phyloP scores from a whole-genome alignment of 1,140 invertebrate species.

The Drosophila arizonae region DNA sequence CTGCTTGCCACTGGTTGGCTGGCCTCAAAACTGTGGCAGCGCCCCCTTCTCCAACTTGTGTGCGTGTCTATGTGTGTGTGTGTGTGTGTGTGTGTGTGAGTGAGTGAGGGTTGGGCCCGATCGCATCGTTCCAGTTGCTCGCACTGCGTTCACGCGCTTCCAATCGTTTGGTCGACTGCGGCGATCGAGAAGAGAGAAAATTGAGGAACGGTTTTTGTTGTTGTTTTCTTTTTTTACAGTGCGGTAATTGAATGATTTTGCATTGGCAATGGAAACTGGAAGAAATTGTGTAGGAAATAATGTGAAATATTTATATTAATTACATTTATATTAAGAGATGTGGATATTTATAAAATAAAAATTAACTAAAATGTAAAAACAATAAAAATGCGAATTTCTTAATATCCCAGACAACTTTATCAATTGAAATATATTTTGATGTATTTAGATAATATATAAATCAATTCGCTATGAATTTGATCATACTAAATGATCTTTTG shows the following conservation, averaged over 20 bases:
- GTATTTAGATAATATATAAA: too few species aligned
- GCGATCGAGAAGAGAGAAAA: background rate
- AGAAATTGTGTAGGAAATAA: too few species aligned
- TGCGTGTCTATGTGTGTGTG: constrained; percentile 9
- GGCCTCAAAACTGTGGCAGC: constrained; percentile 6
- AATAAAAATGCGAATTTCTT: too few species aligned
- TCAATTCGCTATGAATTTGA: too few species aligned
- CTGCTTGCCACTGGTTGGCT: constrained; percentile 26
- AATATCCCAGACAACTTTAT: too few species aligned
- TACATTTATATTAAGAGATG: too few species aligned
- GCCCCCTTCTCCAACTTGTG: constrained; percentile 19
- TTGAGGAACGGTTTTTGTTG: background rate
- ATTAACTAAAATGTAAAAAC: too few species aligned
- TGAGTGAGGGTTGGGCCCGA: constrained; percentile 23
- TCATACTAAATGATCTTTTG: too few species aligned
- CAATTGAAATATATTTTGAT: too few species aligned
- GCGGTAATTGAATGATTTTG: too few species aligned
- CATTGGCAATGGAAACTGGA: background rate
- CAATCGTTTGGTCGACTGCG: constrained; percentile 1
- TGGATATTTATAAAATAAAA: too few species aligned
- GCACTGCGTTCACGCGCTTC: constrained; percentile 11
- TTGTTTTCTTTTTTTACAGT: background rate
- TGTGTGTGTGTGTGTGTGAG: constrained; percentile 8
- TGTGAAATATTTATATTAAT: too few species aligned
- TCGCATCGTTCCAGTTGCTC: constrained; percentile 33